Conservation (phyloP, 2,888 invertebrate species). For the Mesoligia furuncula region DNA sequence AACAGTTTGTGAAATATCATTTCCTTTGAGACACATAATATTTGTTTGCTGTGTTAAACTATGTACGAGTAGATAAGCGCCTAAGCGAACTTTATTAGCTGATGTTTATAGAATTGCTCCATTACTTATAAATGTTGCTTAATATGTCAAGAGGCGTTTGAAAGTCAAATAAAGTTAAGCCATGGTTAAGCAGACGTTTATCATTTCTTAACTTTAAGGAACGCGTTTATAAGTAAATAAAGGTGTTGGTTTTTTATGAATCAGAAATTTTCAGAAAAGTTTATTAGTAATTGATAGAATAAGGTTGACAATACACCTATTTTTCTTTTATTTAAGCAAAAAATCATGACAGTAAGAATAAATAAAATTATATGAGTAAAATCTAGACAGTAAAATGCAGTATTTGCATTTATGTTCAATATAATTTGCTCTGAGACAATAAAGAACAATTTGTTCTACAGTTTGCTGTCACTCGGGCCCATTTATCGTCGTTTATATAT, state of each 20-base stretch:
- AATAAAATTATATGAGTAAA: background rate
- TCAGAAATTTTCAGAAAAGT: too few relatives aligned
- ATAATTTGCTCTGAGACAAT: background rate
- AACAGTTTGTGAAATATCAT: conserved; percentile 40
- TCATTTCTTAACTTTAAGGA: background rate
- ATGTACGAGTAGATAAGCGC: background rate
- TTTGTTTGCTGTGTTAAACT: background rate
- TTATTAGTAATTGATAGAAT: background rate
- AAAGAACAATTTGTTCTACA: background rate
- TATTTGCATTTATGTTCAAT: conserved; percentile 5
- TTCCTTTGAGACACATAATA: conserved; percentile 15
- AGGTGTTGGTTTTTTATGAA: too few relatives aligned
- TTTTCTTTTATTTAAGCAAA: background rate
- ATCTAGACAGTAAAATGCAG: background rate
- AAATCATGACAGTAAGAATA: background rate
- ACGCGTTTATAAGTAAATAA: too few relatives aligned
- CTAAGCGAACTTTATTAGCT: background rate
- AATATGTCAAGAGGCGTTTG: background rate
- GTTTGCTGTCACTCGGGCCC: background rate
- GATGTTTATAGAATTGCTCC: background rate
- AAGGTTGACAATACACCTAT: background rate
- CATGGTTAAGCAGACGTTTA: background rate
- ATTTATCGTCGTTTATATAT: conserved; percentile 11
- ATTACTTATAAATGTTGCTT: too few relatives aligned
- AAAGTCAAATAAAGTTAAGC: background rate